These are phyloP conservation scores for Phoxinus phoxinus DNA, from an alignment of 2,113 vertebrate species.

Conservation along the genomic window DNA sequence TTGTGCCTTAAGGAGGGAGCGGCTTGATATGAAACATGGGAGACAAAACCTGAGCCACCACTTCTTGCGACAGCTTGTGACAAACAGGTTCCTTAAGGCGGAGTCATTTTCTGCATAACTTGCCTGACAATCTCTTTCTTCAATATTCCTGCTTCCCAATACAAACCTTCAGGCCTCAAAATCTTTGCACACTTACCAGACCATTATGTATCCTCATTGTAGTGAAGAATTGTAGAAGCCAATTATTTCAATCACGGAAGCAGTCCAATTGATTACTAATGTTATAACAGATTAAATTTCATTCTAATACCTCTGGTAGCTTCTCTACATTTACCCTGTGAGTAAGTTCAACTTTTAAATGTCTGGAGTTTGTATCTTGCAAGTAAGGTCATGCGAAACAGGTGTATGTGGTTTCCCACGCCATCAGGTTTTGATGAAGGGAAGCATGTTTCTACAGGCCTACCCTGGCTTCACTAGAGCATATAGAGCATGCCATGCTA, in stretches of 20 bases:
- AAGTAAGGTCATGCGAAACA: constrained; percentile 92
- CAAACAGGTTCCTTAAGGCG: constrained; percentile 73
- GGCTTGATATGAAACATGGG: constrained; percentile 64
- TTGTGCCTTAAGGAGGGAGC: constrained; percentile 68
- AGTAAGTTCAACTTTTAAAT: constrained; percentile 62
- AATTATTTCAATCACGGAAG: background rate
- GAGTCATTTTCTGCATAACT: constrained; percentile 61
- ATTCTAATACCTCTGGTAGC: background rate
- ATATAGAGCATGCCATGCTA: constrained; percentile 59
- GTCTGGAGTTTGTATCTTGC: constrained; percentile 65
- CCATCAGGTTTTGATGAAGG: constrained; percentile 78
- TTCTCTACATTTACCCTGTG: constrained; percentile 3
- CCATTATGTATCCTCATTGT: constrained; percentile 11
- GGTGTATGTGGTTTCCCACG: constrained; percentile 91
- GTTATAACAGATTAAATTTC: background rate
- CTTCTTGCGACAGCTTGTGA: constrained; percentile 79
- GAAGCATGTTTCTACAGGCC: constrained; percentile 86
- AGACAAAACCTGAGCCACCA: constrained; percentile 77
- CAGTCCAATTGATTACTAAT: background rate
- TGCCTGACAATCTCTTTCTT: constrained; percentile 63
- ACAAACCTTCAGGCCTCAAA: constrained; percentile 52
- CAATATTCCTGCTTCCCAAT: constrained; percentile 30
- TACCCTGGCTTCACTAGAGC: constrained; percentile 56
- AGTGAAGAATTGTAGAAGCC: background rate
- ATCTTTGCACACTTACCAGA: constrained; percentile 30